Evolutionary conservation across 2,888 invertebrate species (phyloP).

Genomic region (Palloptera scutellata): DNA sequence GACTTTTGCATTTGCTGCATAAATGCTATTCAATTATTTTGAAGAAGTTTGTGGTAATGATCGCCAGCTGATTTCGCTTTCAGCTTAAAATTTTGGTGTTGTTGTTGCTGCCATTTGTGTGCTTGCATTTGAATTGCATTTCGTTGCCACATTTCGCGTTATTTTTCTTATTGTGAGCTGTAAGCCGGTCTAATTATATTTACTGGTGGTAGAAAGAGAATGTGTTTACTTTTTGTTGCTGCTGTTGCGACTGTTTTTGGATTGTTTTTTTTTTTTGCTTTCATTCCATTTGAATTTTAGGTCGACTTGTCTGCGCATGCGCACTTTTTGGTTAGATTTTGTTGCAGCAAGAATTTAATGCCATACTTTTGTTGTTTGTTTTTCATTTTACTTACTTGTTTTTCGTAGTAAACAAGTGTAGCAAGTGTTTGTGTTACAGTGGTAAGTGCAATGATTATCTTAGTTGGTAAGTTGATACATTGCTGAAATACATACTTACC

Average conservation of each 20-base stretch:
- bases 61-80: conserved; percentile 1
- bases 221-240: conserved; percentile 9
- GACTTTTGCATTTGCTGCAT: conserved; percentile 7
- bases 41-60: conserved; percentile 25
- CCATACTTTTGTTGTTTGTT: no score
- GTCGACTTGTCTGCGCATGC: conserved; percentile 19
- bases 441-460: no score
- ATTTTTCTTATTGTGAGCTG: background rate
- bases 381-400: conserved; percentile 3
- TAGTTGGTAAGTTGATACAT: no score
- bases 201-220: conserved; percentile 20
- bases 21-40: conserved; percentile 17
- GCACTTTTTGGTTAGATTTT: background rate
- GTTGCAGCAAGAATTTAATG: no score
- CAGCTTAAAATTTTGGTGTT: background rate
- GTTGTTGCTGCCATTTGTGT: conserved; percentile 12
- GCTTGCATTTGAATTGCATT: conserved; percentile 14
- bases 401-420: background rate
- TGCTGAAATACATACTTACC: no score
- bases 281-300: conserved; percentile 22
- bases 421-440: no score
- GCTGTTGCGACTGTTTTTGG: conserved; percentile 8
- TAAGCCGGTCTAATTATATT: conserved; percentile 23
- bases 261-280: conserved; percentile 8
- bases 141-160: conserved; percentile 22